Percentiles rank a stretch among this genome's conserved stretches.
Evolutionary conservation across 2,113 vertebrate genomes (phyloP).

Genomic region (Nothocercus nigrocapillus): DNA sequence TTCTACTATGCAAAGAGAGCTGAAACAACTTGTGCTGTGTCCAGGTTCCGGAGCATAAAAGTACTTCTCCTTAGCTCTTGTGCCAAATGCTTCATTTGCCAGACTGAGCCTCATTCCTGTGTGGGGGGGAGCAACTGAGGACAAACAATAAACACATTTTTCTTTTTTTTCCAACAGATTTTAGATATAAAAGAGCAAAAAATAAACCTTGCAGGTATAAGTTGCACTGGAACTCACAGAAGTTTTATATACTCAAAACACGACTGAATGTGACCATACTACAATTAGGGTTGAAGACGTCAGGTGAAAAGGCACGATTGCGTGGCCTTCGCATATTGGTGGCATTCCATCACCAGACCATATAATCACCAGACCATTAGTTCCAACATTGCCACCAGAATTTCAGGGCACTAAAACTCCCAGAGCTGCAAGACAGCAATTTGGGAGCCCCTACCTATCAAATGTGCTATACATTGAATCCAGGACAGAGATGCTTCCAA

Average conservation of each 20-base stretch:
- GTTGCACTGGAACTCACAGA: not conserved
- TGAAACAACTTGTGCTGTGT: slow-evolving; percentile 68
- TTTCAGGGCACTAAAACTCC: not conserved
- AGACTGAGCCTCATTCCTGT: slow-evolving; percentile 49
- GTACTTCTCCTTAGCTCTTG: slow-evolving; percentile 57
- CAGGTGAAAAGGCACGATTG: not conserved
- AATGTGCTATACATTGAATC: not conserved
- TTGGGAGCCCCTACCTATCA: not conserved
- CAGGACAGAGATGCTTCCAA: not conserved
- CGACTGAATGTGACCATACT: not conserved
- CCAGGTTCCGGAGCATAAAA: slow-evolving; percentile 61
- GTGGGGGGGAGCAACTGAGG: slow-evolving; percentile 47
- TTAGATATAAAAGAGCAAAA: slow-evolving; percentile 1
- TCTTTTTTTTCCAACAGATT: not conserved
- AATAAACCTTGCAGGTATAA: not conserved
- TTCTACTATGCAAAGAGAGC: slow-evolving; percentile 55
- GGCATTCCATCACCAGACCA: not conserved
- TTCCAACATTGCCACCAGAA: not conserved
- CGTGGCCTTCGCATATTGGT: not conserved
- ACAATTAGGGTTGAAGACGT: not conserved
- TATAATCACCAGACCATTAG: not conserved
- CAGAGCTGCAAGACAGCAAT: not conserved
- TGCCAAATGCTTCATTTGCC: slow-evolving; percentile 61
- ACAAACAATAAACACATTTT: slow-evolving; percentile 36
- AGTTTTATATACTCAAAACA: not conserved